A percentile compares a stretch with the other conserved stretches of the same genome.
These are phyloP conservation scores for Carterocephalus palaemon DNA, from an alignment of 2,888 invertebrate species.

Conservation along the genomic window DNA sequence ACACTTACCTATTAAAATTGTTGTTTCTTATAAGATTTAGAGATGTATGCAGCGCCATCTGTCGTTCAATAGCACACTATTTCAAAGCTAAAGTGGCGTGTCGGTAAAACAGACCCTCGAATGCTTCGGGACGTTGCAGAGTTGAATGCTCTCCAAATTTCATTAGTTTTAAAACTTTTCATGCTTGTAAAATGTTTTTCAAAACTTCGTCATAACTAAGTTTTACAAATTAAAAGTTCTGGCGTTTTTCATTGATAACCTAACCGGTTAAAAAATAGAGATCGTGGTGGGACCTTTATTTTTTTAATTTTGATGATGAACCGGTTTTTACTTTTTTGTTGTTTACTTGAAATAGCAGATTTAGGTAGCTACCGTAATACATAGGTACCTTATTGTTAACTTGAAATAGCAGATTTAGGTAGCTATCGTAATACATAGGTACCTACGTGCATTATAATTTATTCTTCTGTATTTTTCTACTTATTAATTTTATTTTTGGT, in stretches of 20 bases:
- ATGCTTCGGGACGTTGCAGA: slow-evolving; percentile 39
- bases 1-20: background rate
- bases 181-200: slow-evolving; percentile 29
- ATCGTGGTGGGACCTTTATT: no score
- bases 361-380: no score
- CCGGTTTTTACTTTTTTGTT: no score
- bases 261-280: slow-evolving; percentile 6
- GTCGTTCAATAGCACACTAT: slow-evolving; percentile 43
- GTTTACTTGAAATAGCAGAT: no score
- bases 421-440: no score
- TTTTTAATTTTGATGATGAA: no score
- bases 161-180: slow-evolving; percentile 29
- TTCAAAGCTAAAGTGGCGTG: slow-evolving; percentile 26
- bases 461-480: no score
- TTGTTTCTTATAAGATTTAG: slow-evolving; percentile 2
- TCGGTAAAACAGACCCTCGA: slow-evolving; percentile 56
- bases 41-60: slow-evolving; percentile 47
- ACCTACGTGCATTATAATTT: no score
- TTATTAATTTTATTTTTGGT: no score
- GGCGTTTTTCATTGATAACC: slow-evolving; percentile 19
- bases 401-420: no score
- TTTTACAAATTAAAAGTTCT: slow-evolving; percentile 28
- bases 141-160: slow-evolving; percentile 9
- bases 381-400: no score
- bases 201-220: slow-evolving; percentile 28